These are phyloP conservation scores for Agrotis puta DNA, from an alignment of 2,888 invertebrate genomes.

Conservation along the genomic window DNA sequence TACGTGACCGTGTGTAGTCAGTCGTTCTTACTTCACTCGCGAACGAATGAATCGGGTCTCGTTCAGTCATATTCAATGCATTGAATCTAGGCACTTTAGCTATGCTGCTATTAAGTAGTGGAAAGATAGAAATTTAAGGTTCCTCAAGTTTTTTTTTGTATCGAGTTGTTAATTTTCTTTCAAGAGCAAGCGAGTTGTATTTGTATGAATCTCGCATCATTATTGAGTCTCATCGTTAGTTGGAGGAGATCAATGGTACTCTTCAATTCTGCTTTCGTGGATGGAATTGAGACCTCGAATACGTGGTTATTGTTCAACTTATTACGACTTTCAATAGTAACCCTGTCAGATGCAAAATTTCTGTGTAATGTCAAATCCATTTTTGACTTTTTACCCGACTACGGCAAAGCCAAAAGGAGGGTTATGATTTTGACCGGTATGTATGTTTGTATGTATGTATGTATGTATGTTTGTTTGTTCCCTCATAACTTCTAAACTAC, in stretches of 20 bases:
- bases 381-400: too few species aligned
- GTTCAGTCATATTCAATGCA: slow-evolving; percentile 68
- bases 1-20: slow-evolving; percentile 75
- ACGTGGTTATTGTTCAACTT: too few species aligned
- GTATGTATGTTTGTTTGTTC: too few species aligned
- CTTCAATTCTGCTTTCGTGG: too few species aligned
- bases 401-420: too few species aligned
- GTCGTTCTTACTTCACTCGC: slow-evolving; percentile 53
- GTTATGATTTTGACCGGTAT: too few species aligned
- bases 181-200: neutral
- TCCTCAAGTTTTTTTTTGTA: slow-evolving; percentile 28
- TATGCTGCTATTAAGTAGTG: slow-evolving; percentile 46
- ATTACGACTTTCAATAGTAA: too few species aligned
- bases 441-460: too few species aligned
- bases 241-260: neutral
- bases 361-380: too few species aligned
- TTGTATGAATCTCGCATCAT: slow-evolving; percentile 1
- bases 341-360: too few species aligned
- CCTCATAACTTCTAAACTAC: too few species aligned
- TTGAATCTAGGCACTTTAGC: slow-evolving; percentile 62
- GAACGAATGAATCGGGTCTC: slow-evolving; percentile 55
- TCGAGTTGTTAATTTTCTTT: slow-evolving; percentile 18
- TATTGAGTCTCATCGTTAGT: neutral
- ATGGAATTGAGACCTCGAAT: too few species aligned
- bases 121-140: slow-evolving; percentile 46